Evolutionary conservation across 2,888 invertebrate species (phyloP).

Genomic region (Oscheius onirici): DNA sequence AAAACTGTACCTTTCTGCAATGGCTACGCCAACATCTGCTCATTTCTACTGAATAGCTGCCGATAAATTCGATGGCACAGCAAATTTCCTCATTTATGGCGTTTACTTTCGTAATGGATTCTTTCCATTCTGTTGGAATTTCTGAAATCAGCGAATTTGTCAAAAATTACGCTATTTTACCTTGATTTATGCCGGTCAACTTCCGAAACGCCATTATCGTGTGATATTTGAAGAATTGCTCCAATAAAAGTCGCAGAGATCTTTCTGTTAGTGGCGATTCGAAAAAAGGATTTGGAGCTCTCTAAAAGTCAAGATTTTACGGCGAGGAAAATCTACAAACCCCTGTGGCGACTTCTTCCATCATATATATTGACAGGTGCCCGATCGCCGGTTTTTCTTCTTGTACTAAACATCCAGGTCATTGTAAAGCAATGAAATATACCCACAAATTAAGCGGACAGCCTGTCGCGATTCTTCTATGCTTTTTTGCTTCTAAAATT

Average conservation of each 20-base stretch:
- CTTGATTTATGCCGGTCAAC: background rate
- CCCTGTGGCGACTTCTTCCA: background rate
- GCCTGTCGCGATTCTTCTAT: too few species aligned
- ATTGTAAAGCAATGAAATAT: too few species aligned
- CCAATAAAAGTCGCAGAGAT: background rate
- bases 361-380: background rate
- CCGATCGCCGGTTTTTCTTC: too few species aligned
- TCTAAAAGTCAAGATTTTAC: background rate
- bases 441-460: too few species aligned
- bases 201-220: background rate
- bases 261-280: background rate
- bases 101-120: background rate
- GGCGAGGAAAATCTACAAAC: background rate
- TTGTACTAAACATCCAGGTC: too few species aligned
- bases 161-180: background rate
- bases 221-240: background rate
- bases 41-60: constrained; percentile 1
- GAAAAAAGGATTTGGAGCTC: background rate
- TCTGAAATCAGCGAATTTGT: background rate
- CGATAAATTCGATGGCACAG: background rate
- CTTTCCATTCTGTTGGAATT: background rate
- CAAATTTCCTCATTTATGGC: background rate
- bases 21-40: background rate
- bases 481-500: too few species aligned
- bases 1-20: background rate